phyloP scores from a whole-genome alignment of 1,140 invertebrate species.

The Eurytemora carolleeae region DNA sequence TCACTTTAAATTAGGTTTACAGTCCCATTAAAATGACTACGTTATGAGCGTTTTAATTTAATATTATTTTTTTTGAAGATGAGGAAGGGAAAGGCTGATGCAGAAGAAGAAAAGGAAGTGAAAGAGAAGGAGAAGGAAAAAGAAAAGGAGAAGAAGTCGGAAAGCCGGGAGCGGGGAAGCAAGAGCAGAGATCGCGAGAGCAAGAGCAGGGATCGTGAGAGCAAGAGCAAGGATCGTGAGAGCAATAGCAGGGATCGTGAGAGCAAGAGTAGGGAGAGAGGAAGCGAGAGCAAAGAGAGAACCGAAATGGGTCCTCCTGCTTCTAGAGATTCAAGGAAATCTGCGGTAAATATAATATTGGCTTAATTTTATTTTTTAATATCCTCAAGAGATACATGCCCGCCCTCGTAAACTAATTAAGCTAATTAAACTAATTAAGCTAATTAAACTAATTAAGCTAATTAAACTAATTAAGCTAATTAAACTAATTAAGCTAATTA shows the following conservation, averaged over 20 bases:
- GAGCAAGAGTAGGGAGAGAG: not conserved
- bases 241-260: not conserved
- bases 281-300: not conserved
- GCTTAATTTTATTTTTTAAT: too few relatives aligned
- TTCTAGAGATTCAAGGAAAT: not conserved
- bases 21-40: too few relatives aligned
- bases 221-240: not conserved
- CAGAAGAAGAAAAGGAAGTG: not conserved
- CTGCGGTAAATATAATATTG: too few relatives aligned
- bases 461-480: too few relatives aligned
- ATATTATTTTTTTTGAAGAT: too few relatives aligned
- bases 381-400: too few relatives aligned
- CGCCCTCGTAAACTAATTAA: too few relatives aligned
- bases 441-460: too few relatives aligned
- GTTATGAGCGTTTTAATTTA: too few relatives aligned
- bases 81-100: not conserved
- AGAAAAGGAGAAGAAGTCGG: not conserved
- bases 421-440: too few relatives aligned
- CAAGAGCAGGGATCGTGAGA: not conserved
- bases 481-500: too few relatives aligned
- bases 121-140: not conserved
- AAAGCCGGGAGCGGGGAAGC: not conserved
- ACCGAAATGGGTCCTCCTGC: not conserved
- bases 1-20: too few relatives aligned
- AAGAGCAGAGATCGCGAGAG: not conserved